Evolutionary conservation across 2,888 invertebrate genomes (phyloP), one percentile per base, ranked within the genome.

Genomic region (Trypoxylon attenuatum): DNA sequence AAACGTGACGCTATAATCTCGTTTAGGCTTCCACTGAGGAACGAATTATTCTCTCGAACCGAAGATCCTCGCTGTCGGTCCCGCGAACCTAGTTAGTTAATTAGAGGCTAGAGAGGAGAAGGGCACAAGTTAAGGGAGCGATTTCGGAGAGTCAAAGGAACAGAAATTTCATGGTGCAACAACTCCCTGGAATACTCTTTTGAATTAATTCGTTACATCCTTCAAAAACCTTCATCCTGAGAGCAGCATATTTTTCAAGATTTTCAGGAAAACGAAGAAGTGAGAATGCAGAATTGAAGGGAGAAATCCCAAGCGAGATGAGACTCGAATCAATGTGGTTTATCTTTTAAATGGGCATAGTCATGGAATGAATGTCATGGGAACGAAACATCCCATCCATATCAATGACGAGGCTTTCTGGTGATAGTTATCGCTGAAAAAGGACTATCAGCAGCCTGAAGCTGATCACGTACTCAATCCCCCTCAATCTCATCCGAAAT

Each of bases 281-380:
- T 5, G 5, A 13, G 1, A 16, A 13, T 16, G n/a, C n/a, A 38
- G 15, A 38, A 13, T 38, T 15, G 13, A n/a, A n/a, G 10, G 5
- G 5, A n/a, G n/a, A 38, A n/a, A 38, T 13, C 29, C 15, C 33
- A 46, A 10, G 15, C 16, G 52, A 56, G 41, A 63, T 33, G 56
- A 69, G 45, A 29, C 62, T 50, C 57, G 69, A 73, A 78, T 78
- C 71, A 76, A 72, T 66, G 71, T 77, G 69, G 71, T 70, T 79
- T 77, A 78, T 78, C 76, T 77, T 65, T 72, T 68, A 72, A 74
- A 69, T 66, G 69, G 51, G 63, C 41, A 55, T 60, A 52, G 29
- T 51, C 57, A 69, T 23, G n/a, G n/a, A n/a, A n/a, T n/a, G n/a
- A n/a, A n/a, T n/a, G 51, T 43, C 55, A 63, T 66, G 56, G 59